These are phyloP conservation scores for Meta bourneti DNA, from an alignment of 2,888 invertebrate genomes.

Conservation along the genomic window DNA sequence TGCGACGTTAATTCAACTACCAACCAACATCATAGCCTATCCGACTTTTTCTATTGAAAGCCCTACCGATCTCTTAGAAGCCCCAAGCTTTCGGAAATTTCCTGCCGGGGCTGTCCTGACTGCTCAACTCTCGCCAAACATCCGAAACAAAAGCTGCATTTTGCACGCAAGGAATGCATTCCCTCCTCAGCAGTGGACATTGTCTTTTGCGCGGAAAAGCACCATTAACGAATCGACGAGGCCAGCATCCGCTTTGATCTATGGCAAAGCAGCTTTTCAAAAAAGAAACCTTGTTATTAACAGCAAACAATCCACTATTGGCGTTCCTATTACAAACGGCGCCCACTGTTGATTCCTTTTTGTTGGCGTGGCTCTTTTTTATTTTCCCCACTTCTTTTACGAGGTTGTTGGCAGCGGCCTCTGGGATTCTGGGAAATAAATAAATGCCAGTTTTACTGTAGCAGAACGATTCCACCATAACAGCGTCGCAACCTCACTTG, in stretches of 20 bases:
- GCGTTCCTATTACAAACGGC: background rate
- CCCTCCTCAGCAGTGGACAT: background rate
- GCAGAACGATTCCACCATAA: background rate
- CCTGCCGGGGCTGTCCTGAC: too few relatives aligned
- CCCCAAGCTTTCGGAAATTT: too few relatives aligned
- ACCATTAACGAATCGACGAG: background rate
- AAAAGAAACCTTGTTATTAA: background rate
- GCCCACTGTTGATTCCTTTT: background rate
- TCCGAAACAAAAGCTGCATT: background rate
- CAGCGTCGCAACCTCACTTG: background rate
- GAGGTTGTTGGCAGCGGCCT: background rate
- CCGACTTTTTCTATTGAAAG: too few relatives aligned
- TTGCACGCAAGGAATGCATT: background rate
- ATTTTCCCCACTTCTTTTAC: background rate
- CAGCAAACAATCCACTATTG: background rate
- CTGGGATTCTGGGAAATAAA: background rate
- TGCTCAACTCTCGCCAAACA: background rate
- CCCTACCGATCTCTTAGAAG: too few relatives aligned
- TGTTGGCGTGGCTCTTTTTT: background rate
- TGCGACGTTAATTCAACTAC: too few relatives aligned
- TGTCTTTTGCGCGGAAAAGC: background rate
- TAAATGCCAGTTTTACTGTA: background rate
- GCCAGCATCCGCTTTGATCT: background rate
- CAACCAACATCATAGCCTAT: too few relatives aligned
- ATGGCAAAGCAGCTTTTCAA: background rate